A percentile compares a stretch with the other conserved stretches of the same genome.
Evolutionary conservation across 92 coral and sea anemone genomes (phyloP).

Genomic region (Parazoanthus atlanticus): DNA sequence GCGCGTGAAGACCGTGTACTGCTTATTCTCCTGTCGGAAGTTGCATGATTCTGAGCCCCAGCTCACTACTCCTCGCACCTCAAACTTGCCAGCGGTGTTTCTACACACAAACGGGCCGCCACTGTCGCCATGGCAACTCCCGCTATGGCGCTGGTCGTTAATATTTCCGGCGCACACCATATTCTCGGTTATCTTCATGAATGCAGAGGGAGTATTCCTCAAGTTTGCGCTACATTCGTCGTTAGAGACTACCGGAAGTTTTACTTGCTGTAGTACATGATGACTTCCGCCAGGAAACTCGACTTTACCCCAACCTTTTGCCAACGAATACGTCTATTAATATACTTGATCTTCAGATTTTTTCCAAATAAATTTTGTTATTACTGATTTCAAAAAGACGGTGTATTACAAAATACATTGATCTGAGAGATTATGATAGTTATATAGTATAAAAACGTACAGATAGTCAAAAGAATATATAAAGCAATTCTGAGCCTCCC

Average conservation of each 20-base stretch:
- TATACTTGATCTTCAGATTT: background rate
- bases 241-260: constrained; percentile 34
- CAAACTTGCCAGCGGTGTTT: constrained; percentile 38
- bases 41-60: constrained; percentile 41
- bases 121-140: constrained; percentile 40
- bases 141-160: background rate
- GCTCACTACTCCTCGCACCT: constrained; percentile 21
- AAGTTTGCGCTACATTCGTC: constrained; percentile 14
- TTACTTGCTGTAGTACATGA: constrained; percentile 25
- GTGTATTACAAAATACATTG: no score
- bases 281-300: constrained; percentile 46
- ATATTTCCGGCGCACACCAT: constrained; percentile 31
- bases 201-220: constrained; percentile 8
- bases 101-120: constrained; percentile 41
- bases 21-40: constrained; percentile 36
- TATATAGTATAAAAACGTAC: no score
- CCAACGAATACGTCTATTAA: background rate
- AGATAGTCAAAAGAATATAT: no score
- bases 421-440: no score
- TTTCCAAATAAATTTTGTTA: no score
- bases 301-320: constrained; percentile 35
- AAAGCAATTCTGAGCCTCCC: no score
- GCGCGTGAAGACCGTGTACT: constrained; percentile 39
- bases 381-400: no score
- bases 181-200: constrained; percentile 13